Percentiles rank a stretch among this genome's conserved stretches.
Evolutionary conservation across 2,888 invertebrate genomes (phyloP).

Genomic region (Cloeon dipterum): DNA sequence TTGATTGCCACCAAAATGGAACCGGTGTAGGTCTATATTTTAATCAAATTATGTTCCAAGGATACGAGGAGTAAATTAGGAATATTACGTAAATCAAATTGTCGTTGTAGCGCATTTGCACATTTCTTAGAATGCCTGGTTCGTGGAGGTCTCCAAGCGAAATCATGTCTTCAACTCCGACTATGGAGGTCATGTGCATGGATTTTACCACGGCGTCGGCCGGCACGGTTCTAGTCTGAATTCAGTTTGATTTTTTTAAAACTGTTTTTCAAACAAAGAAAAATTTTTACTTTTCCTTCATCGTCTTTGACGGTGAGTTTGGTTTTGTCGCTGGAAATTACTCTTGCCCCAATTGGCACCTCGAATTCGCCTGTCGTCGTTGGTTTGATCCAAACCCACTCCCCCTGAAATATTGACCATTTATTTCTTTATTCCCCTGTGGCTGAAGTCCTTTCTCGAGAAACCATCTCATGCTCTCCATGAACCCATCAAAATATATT

Average conservation of each 20-base stretch:
- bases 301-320: slow-evolving; percentile 62
- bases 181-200: slow-evolving; percentile 55
- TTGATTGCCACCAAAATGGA: slow-evolving; percentile 88
- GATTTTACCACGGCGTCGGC: slow-evolving; percentile 25
- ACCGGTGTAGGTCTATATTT: slow-evolving; percentile 70
- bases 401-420: no score
- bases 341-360: slow-evolving; percentile 64
- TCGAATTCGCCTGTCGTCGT: slow-evolving; percentile 47
- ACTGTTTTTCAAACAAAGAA: slow-evolving; percentile 11
- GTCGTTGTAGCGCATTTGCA: slow-evolving; percentile 68
- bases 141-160: slow-evolving; percentile 85
- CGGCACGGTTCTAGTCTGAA: slow-evolving; percentile 28
- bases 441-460: no score
- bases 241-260: background rate
- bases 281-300: slow-evolving; percentile 47
- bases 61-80: no score
- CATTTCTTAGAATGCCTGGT: slow-evolving; percentile 75
- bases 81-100: slow-evolving; percentile 79
- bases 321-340: slow-evolving; percentile 51
- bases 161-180: slow-evolving; percentile 89
- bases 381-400: slow-evolving; percentile 76
- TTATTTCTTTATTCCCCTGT: no score
- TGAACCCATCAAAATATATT: no score
- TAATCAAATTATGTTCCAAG: no score
- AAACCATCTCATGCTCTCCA: no score